Evolutionary conservation across 2,888 invertebrate species (phyloP).

Genomic region (Drosophila acutilabella): DNA sequence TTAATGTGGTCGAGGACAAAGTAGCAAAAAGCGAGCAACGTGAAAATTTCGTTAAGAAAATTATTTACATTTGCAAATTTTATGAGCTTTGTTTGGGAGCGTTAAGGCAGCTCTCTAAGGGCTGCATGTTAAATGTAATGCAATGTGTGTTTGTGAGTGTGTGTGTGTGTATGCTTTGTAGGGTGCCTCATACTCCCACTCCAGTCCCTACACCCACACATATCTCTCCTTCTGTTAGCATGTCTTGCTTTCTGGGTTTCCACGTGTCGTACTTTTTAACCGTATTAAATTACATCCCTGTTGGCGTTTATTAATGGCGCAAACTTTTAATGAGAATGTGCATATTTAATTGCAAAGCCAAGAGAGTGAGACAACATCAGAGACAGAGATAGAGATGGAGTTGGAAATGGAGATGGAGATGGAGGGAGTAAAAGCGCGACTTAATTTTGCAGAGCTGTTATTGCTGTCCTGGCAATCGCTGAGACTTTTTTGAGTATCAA

Average conservation of each 20-base stretch:
- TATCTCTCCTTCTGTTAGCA: slow-evolving; percentile 30
- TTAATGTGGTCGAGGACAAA: slow-evolving; percentile 65
- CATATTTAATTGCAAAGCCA: slow-evolving; percentile 79
- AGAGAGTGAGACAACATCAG: slow-evolving; percentile 52
- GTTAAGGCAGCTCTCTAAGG: slow-evolving; percentile 62
- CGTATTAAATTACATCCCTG: slow-evolving; percentile 80
- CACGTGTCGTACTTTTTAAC: slow-evolving; percentile 78
- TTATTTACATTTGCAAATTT: slow-evolving; percentile 80
- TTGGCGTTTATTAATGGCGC: slow-evolving; percentile 80
- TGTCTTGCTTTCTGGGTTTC: slow-evolving; percentile 54
- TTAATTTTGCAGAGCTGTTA: slow-evolving; percentile 50
- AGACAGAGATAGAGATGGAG: background rate
- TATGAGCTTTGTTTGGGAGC: slow-evolving; percentile 74
- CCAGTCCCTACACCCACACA: slow-evolving; percentile 5
- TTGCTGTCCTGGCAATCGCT: slow-evolving; percentile 42
- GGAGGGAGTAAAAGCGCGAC: slow-evolving; percentile 35
- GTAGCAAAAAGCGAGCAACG: slow-evolving; percentile 48
- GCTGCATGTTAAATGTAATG: slow-evolving; percentile 76
- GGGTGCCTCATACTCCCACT: slow-evolving; percentile 17
- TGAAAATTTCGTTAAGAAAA: slow-evolving; percentile 78
- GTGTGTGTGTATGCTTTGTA: slow-evolving; percentile 21
- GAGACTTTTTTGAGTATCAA: slow-evolving; percentile 39
- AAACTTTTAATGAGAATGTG: slow-evolving; percentile 80
- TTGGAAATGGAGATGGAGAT: slow-evolving; percentile 20
- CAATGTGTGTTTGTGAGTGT: slow-evolving; percentile 34